phyloP scores from a whole-genome alignment of 2,888 invertebrate species.

The Melikaiella ostensackeni region DNA sequence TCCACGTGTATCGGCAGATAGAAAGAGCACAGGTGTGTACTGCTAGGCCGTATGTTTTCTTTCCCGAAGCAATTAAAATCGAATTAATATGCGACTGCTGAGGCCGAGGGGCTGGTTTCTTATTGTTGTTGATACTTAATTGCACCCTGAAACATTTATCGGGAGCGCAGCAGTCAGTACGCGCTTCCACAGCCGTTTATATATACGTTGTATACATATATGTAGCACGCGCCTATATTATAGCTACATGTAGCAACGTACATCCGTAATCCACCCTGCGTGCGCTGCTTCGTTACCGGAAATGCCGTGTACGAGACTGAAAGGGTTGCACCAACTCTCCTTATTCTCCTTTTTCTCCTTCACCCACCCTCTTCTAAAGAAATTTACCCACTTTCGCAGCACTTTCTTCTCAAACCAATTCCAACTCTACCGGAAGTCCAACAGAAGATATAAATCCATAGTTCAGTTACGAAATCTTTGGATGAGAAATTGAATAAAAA shows the following conservation, averaged over 20 bases:
- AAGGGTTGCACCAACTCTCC: constrained; percentile 49
- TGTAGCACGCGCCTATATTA: constrained; percentile 42
- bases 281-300: constrained; percentile 50
- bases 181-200: constrained; percentile 35
- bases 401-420: background rate
- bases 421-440: background rate
- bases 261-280: constrained; percentile 52
- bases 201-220: constrained; percentile 20
- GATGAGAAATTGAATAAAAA: too few relatives aligned
- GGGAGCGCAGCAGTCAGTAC: constrained; percentile 47
- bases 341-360: constrained; percentile 12
- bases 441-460: background rate
- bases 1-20: constrained; percentile 33
- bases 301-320: constrained; percentile 44
- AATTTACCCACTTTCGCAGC: constrained; percentile 4
- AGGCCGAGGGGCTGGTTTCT: constrained; percentile 59
- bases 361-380: background rate
- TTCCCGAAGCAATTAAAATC: constrained; percentile 69
- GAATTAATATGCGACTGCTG: constrained; percentile 64
- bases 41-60: constrained; percentile 62
- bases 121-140: constrained; percentile 65
- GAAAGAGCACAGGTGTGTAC: constrained; percentile 48
- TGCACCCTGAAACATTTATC: constrained; percentile 67
- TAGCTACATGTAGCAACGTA: constrained; percentile 39
- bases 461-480: too few relatives aligned